Conservation (phyloP, 1,140 invertebrate genomes). For the Drosophila nasuta region DNA sequence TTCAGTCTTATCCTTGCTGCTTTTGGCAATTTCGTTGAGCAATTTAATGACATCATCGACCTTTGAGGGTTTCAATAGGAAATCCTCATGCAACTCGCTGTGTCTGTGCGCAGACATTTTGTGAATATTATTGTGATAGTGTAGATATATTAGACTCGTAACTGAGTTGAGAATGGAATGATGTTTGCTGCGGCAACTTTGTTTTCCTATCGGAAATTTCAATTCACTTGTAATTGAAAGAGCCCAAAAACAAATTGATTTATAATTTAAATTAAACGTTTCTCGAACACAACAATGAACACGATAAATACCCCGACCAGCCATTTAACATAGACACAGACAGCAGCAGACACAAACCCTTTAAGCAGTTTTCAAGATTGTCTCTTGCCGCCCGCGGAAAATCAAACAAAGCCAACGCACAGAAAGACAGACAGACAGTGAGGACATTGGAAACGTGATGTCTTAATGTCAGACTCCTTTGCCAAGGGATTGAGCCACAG, state of each 20-base stretch:
- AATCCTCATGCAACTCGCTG: slow-evolving; percentile 41
- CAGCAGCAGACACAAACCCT: slow-evolving; percentile 41
- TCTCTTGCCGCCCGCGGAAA: slow-evolving; percentile 1
- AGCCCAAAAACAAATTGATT: slow-evolving; percentile 42
- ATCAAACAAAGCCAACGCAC: slow-evolving; percentile 35
- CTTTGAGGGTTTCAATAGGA: slow-evolving; percentile 30
- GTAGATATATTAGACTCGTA: too few relatives aligned
- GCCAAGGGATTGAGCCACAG: slow-evolving; percentile 7
- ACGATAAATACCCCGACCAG: slow-evolving; percentile 15
- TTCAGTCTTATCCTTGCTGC: slow-evolving; percentile 33
- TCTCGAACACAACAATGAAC: slow-evolving; percentile 27
- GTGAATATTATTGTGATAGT: neutral
- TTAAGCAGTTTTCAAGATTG: slow-evolving; percentile 45
- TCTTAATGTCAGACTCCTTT: slow-evolving; percentile 44
- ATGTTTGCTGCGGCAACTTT: neutral
- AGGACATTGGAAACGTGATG: slow-evolving; percentile 48
- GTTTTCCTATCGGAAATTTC: slow-evolving; percentile 2
- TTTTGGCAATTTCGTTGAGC: slow-evolving; percentile 24
- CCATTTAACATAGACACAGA: slow-evolving; percentile 30
- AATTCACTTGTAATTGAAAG: neutral
- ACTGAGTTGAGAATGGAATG: neutral
- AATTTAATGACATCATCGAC: slow-evolving; percentile 42
- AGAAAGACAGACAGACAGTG: neutral
- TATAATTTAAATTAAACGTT: slow-evolving; percentile 72
- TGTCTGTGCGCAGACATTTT: slow-evolving; percentile 10